A percentile compares a stretch with the other conserved stretches of the same genome.
Conservation (phyloP, 2,888 invertebrate genomes). For the Sialis lutaria region DNA sequence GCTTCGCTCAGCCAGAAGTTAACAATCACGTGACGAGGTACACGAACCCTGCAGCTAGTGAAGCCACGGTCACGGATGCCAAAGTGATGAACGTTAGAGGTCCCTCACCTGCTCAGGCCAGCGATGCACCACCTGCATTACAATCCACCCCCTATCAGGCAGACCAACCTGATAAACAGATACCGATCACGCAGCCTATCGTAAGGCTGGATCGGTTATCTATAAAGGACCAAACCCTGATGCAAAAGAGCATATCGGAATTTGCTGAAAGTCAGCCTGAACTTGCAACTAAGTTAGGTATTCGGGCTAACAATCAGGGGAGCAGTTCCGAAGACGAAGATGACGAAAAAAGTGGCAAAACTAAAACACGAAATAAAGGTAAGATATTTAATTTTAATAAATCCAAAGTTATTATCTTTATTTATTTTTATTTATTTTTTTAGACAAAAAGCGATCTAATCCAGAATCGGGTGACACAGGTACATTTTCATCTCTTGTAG, state of each 20-base stretch:
- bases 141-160: conserved; percentile 33
- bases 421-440: too few relatives aligned
- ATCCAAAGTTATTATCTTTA: too few relatives aligned
- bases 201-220: conserved; percentile 42
- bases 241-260: conserved; percentile 45
- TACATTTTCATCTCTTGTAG: conserved; percentile 23
- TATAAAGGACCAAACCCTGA: conserved; percentile 36
- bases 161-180: conserved; percentile 19
- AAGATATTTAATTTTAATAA: not conserved
- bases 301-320: conserved; percentile 17
- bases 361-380: not conserved
- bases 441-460: conserved; percentile 13
- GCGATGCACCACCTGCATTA: conserved; percentile 29
- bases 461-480: conserved; percentile 33
- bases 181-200: conserved; percentile 33
- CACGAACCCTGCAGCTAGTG: not conserved
- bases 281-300: conserved; percentile 37
- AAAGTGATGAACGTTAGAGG: conserved; percentile 18
- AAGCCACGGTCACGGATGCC: conserved; percentile 1
- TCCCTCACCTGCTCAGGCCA: conserved; percentile 43
- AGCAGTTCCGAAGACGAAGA: conserved; percentile 6
- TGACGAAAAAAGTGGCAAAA: conserved; percentile 7
- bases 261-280: conserved; percentile 43
- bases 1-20: not conserved
- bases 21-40: not conserved